Evolutionary conservation across 2,797 vertebrate species (phyloP), one percentile per base, ranked within the genome.

Genomic region (Brotogeris chrysoptera): DNA sequence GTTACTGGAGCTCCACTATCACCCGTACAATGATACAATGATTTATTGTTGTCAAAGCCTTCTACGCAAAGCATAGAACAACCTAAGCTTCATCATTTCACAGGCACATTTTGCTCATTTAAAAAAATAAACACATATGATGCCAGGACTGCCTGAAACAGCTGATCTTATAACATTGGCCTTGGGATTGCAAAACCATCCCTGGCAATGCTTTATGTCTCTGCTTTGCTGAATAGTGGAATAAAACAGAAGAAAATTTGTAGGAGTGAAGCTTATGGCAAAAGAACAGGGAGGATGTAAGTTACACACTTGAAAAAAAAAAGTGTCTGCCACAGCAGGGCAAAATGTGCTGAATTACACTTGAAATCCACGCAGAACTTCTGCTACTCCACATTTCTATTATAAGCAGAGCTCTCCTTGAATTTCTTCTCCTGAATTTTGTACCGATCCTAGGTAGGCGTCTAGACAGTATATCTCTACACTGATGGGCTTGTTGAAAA

Each of bases 41-140:
- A 93, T 94, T 96, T 96, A 63, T 43, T 84, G 18, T 81, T 87
- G 65, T 82, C 59, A 91, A 88, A 43, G 28, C 20, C 81, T 96
- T 83, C 76, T 65, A 52, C 72, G 64, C 55, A 80, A 83, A 34
- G 47, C 53, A 71, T 18, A 72, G 61, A 86, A 68, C 64, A 89
- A 92, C 88, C 49, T 74, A 60, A 61, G 71, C 23, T 74, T 93
- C 53, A 72, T 68, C 74, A 76, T 63, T 85, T 53, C 52, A 84
- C 21, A 63, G 59, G 79, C 39, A 28, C 53, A 32, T 13, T 70
- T 21, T 36, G 34, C 69, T 85, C 52, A 86, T 94, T 92, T 16
- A 50, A 88, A 69, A 34, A 94, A 71, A 69, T n/a, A 60, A 81
- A 30, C 63, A 63, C 80, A 89, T 60, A 21, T 10, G 43, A 30